These are phyloP conservation scores for Orthosia incerta DNA, from an alignment of 2,888 invertebrate genomes.

Conservation along the genomic window DNA sequence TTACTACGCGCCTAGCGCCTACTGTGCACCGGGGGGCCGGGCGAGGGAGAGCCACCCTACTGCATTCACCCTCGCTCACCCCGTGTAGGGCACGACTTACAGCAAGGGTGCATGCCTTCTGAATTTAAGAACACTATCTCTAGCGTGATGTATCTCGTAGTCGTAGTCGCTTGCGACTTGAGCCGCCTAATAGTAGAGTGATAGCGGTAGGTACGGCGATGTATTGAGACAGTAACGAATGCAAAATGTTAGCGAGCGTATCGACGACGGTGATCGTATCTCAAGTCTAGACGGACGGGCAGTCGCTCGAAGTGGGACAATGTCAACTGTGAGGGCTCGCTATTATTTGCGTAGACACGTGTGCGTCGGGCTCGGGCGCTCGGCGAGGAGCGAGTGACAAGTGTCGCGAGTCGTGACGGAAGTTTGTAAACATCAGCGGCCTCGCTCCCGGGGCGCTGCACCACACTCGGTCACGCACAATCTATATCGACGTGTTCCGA, in stretches of 20 bases:
- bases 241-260: slow-evolving; percentile 78
- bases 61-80: slow-evolving; percentile 86
- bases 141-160: slow-evolving; percentile 69
- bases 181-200: slow-evolving; percentile 52
- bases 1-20: slow-evolving; percentile 91
- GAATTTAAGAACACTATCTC: slow-evolving; percentile 82
- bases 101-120: slow-evolving; percentile 83
- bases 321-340: slow-evolving; percentile 88
- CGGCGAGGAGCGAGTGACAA: slow-evolving; percentile 79
- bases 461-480: slow-evolving; percentile 79
- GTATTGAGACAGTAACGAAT: slow-evolving; percentile 71
- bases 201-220: slow-evolving; percentile 44
- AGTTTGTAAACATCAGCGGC: slow-evolving; percentile 90
- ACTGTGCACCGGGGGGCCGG: slow-evolving; percentile 82
- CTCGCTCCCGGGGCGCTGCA: slow-evolving; percentile 82
- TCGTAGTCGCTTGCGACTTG: slow-evolving; percentile 36
- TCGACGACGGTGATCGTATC: slow-evolving; percentile 80
- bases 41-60: slow-evolving; percentile 83
- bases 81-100: slow-evolving; percentile 81
- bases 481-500: slow-evolving; percentile 76
- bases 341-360: slow-evolving; percentile 90
- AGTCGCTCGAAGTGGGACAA: slow-evolving; percentile 84
- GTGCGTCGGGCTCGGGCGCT: slow-evolving; percentile 68
- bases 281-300: slow-evolving; percentile 85
- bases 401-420: slow-evolving; percentile 86